Percentiles rank a stretch among this genome's conserved stretches.
Evolutionary conservation across 2,113 vertebrate genomes (phyloP).

Genomic region (Otus sunia): DNA sequence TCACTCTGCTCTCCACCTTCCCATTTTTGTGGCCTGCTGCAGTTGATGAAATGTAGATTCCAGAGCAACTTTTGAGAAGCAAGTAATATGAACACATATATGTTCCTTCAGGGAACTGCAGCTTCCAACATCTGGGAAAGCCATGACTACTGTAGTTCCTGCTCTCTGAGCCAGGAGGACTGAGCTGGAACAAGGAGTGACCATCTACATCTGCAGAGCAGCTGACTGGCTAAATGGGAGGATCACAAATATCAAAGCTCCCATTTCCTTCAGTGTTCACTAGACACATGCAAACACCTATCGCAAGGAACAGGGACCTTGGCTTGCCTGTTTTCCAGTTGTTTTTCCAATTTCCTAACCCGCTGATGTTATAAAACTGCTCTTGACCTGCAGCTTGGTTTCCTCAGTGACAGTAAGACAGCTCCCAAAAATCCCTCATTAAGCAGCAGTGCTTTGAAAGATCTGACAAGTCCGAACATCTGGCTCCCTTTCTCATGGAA

Average conservation of each 20-base stretch:
- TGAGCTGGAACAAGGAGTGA: neutral
- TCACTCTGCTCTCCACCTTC: neutral
- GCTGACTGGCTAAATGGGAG: neutral
- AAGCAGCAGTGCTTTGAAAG: conserved; percentile 26
- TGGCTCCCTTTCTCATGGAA: conserved; percentile 41
- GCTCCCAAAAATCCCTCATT: neutral
- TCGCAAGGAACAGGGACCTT: neutral
- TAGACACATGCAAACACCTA: neutral
- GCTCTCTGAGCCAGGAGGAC: neutral
- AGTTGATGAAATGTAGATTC: neutral
- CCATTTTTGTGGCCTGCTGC: neutral
- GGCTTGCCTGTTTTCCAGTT: neutral
- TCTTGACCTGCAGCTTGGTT: neutral
- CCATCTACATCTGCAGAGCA: neutral
- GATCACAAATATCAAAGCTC: neutral
- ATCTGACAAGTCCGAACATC: neutral
- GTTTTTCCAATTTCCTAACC: neutral
- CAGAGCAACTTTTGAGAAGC: neutral
- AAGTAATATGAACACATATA: neutral
- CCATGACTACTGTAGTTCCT: neutral
- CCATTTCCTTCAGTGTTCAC: neutral
- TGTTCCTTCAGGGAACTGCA: neutral
- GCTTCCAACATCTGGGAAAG: conserved; percentile 15
- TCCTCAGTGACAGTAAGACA: neutral
- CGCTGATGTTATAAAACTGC: neutral